Evolutionary conservation across 1,140 invertebrate genomes (phyloP), one percentile per base, ranked within the genome.

Genomic region (Pollicipes pollicipes): DNA sequence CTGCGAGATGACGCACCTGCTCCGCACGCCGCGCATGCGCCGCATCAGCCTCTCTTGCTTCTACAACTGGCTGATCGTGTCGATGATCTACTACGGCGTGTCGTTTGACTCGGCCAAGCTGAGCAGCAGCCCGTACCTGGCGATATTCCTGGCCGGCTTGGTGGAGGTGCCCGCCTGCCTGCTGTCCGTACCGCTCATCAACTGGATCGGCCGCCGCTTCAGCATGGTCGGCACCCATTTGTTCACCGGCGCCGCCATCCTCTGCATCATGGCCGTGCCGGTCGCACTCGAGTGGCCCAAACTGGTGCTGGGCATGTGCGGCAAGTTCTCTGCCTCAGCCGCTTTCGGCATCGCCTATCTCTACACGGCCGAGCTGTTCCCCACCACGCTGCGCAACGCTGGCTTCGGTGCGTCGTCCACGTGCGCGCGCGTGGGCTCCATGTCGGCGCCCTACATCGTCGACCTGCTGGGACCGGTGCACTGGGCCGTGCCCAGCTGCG

Each of bases 281-380:
- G 3, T 3, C 63, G 6, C 6, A 4, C 21, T 64, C 24, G n/a
- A 4, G 3, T 64, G 63, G 63, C 63, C n/a, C 63, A 64, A 64
- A 64, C 63, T 64, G 63, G 32, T 35, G 32, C 83, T 87, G 63
- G 88, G 88, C 10, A 91, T 93, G 88, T 78, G 88, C 67, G 90
- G 88, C 16, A 93, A 93, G 81, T 81, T 93, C 74, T 87, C 88
- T 26, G 90, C 91, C 70, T 90, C 90, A 0, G 85, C 88, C 0
- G 88, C 88, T 13, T 93, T 90, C 76, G 88, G 86, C 35, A 85
- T 89, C 0, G 85, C 91, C 35, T 92, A 91, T 75, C 83, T 92
- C 66, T 90, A 89, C 76, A 87, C 90, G 3, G 86, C 87, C 1
- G 90, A 93, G 80, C 86, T 90, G 76, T 91, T 90, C 75, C 90